phyloP scores from a whole-genome alignment of 1,140 invertebrate genomes.

The Ostrea denselamellosa region DNA sequence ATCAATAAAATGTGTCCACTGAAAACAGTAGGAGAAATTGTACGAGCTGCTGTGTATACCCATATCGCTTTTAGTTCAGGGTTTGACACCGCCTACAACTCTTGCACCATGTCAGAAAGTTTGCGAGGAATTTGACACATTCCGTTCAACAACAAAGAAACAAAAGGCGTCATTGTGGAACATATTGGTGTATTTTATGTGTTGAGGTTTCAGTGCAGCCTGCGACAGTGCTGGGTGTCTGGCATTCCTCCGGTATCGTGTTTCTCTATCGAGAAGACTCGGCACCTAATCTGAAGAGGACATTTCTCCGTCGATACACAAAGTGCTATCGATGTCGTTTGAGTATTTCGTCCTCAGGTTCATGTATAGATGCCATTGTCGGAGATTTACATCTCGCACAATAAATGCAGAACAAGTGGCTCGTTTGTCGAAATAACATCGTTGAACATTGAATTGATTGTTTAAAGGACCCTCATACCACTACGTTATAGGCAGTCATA shows the following conservation, averaged over 20 bases:
- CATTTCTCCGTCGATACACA: neutral
- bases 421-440: slow-evolving; percentile 38
- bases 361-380: neutral
- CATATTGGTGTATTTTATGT: neutral
- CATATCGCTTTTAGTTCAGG: too few relatives aligned
- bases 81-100: too few relatives aligned
- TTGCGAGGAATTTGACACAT: too few relatives aligned
- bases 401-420: slow-evolving; percentile 7
- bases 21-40: too few relatives aligned
- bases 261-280: neutral
- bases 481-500: neutral
- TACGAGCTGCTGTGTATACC: too few relatives aligned
- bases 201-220: neutral
- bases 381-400: neutral
- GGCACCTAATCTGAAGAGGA: neutral
- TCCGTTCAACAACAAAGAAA: neutral
- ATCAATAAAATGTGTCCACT: too few relatives aligned
- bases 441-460: slow-evolving; percentile 17
- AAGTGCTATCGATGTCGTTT: neutral
- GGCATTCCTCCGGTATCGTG: neutral
- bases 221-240: neutral
- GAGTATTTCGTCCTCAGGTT: neutral
- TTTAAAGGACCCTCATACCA: neutral
- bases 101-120: too few relatives aligned
- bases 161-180: neutral